Evolutionary conservation across 2,113 vertebrate species (phyloP).

Genomic region (Hucho hucho): DNA sequence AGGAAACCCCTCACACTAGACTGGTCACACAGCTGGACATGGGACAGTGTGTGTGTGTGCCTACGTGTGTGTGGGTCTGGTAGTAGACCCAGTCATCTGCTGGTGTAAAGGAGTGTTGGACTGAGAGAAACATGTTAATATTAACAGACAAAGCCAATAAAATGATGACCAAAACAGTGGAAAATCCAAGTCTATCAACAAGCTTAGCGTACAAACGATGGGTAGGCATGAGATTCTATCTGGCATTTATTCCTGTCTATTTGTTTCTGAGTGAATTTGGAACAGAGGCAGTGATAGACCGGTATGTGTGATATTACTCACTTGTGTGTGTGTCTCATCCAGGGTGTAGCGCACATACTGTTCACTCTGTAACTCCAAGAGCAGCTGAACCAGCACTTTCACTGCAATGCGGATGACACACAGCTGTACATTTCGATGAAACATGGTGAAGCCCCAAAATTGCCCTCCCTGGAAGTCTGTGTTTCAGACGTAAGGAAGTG

Average conservation of each 20-base stretch:
- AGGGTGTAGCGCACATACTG: slow-evolving; percentile 75
- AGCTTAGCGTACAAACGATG: not conserved
- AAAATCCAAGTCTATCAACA: not conserved
- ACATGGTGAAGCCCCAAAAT: too few relatives aligned
- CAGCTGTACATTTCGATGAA: too few relatives aligned
- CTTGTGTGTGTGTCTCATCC: slow-evolving; percentile 83
- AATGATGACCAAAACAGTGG: not conserved
- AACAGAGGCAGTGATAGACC: not conserved
- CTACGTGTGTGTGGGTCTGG: not conserved
- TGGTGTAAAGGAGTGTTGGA: not conserved
- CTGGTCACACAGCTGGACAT: slow-evolving; percentile 30
- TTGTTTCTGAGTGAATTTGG: not conserved
- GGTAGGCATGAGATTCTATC: not conserved
- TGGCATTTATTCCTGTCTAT: not conserved
- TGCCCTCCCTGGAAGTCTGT: too few relatives aligned
- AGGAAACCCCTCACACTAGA: slow-evolving; percentile 65
- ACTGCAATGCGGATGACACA: too few relatives aligned
- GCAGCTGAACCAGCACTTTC: slow-evolving; percentile 82
- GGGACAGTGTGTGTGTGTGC: not conserved
- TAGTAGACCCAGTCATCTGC: not conserved
- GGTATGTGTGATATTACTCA: slow-evolving; percentile 59
- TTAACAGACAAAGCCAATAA: not conserved
- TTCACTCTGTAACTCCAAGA: slow-evolving; percentile 80
- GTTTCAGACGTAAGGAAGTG: too few relatives aligned
- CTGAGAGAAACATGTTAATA: not conserved